phyloP scores from a whole-genome alignment of 2,888 invertebrate genomes.

The Petrolisthes manimaculis region DNA sequence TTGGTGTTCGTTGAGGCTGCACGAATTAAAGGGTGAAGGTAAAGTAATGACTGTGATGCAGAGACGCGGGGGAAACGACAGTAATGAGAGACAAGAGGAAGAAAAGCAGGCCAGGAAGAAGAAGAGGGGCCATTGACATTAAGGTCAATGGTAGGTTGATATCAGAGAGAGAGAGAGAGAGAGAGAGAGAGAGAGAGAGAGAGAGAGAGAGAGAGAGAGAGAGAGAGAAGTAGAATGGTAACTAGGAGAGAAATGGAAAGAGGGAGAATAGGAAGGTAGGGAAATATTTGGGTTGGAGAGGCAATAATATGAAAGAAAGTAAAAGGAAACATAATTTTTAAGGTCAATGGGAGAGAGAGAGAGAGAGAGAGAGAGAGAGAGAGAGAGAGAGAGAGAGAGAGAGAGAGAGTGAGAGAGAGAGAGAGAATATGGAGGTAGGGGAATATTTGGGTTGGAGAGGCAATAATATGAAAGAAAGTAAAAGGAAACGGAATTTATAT shows the following conservation, averaged over 20 bases:
- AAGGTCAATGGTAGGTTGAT: background rate
- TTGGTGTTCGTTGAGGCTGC: too few species aligned
- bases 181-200: too few species aligned
- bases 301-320: background rate
- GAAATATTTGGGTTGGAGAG: background rate
- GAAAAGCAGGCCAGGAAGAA: too few species aligned
- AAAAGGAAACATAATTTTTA: background rate
- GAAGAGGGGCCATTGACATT: background rate
- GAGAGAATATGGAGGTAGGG: background rate
- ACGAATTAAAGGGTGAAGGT: too few species aligned
- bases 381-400: slow-evolving; percentile 1
- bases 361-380: background rate
- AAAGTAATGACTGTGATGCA: too few species aligned
- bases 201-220: background rate
- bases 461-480: background rate
- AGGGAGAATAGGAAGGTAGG: background rate
- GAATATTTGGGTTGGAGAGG: background rate
- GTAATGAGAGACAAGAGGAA: too few species aligned
- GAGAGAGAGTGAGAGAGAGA: background rate
- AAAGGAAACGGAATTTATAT: background rate
- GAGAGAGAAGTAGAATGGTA: background rate
- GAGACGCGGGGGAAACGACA: too few species aligned
- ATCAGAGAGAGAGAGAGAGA: background rate
- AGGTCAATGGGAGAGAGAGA: slow-evolving; percentile 13
- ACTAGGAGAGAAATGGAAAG: background rate